Base-by-base conservation (phyloP, 2,113 vertebrate species). In the Riparia riparia region DNA sequence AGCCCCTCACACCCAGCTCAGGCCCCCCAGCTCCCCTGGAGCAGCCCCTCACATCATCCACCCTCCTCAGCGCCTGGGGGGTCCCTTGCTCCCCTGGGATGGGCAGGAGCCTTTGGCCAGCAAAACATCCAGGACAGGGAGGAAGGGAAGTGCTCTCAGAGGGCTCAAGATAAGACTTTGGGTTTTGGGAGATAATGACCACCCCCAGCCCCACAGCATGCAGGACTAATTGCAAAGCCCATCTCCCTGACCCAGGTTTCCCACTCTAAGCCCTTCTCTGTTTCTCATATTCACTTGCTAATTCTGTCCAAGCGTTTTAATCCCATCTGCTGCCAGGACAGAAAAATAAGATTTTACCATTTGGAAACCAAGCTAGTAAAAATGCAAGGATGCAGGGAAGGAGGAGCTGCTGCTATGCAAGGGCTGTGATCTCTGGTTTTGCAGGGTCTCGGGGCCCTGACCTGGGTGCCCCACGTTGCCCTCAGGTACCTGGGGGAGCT, bases 211-310 rank as follows among this genome's bases (percentile, higher is more conserved):
- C 57, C 82, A 73, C 88, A 83, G 90, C 95, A 92, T n/a, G 92
- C 82, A 89, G n/a, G 93, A 91, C 95, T 93, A 93, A 96, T 95
- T 94, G 93, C 88, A 94, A 96, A 96, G 65, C 64, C 72, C 92
- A 93, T 83, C 79, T 93, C 41, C 56, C 66, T 74, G 82, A 92
- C 85, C 85, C 7, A 3, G 32, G 63, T 42, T 57, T 90, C 90
- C 81, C 47, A 29, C 58, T 50, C 81, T 93, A 96, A 93, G 72
- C 86, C 74, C 44, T 86, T 83, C 82, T 77, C 82, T 11, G 28
- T 74, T 96, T 90, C 86, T 86, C 80, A 90, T 77, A 50, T 70
- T 86, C 56, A 45, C 82, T 90, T 16, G 28, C 79, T 93, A 83
- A 95, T 74, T 90, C 91, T 68, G 12, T 39, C 60, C 79, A 92